A percentile compares a stretch with the other conserved stretches of the same genome.
Evolutionary conservation across 1,140 invertebrate genomes (phyloP).

Genomic region (Bombus pyrosoma): DNA sequence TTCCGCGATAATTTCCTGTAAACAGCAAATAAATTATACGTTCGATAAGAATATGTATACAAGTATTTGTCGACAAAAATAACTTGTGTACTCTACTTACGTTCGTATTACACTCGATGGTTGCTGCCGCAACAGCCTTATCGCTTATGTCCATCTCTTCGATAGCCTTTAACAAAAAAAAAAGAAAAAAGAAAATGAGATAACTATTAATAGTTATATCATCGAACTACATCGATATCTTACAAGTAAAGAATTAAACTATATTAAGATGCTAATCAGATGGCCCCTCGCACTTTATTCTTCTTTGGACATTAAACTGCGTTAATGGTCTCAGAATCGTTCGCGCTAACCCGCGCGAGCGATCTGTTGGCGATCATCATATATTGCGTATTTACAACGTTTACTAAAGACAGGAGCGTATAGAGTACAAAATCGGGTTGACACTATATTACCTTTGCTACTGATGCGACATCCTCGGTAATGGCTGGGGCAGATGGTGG

Average conservation of each 20-base stretch:
- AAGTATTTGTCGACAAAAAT: not conserved
- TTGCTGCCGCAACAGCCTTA: constrained; percentile 79
- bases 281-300: constrained; percentile 80
- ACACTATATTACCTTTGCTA: constrained; percentile 74
- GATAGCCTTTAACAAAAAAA: constrained; percentile 71
- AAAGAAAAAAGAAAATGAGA: constrained; percentile 35
- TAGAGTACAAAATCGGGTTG: not conserved
- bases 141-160: constrained; percentile 80
- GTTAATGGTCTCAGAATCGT: constrained; percentile 71
- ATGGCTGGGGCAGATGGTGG: constrained; percentile 75
- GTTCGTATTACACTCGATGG: constrained; percentile 79
- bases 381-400: not conserved
- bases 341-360: constrained; percentile 62
- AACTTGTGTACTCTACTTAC: constrained; percentile 67
- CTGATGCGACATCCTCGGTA: constrained; percentile 81
- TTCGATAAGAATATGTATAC: not conserved
- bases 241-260: constrained; percentile 6
- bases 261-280: constrained; percentile 68
- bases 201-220: constrained; percentile 18
- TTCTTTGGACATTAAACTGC: constrained; percentile 65
- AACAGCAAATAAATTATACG: constrained; percentile 26
- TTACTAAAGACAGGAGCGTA: too few species aligned
- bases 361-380: constrained; percentile 79
- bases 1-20: constrained; percentile 80
- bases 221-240: not conserved